Percentiles rank a stretch among this genome's conserved stretches.
Conservation (phyloP, 92 coral and sea anemone species). For the Epizoanthus stellaris region DNA sequence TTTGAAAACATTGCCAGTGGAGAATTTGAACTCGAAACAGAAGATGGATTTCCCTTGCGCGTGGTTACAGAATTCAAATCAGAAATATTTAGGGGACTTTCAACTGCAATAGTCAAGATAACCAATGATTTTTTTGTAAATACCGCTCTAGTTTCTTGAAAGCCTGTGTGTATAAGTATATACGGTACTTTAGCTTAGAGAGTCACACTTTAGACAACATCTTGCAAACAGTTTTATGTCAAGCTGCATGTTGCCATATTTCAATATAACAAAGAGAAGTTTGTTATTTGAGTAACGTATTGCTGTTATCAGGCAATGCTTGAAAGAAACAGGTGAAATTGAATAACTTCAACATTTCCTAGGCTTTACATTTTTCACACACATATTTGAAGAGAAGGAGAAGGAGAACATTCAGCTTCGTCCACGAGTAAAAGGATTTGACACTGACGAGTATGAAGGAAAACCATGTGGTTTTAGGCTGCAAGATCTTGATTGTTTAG, state of each 20-base stretch:
- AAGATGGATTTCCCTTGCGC: slow-evolving; percentile 14
- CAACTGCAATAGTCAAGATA: too few relatives aligned
- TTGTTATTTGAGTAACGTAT: slow-evolving; percentile 10
- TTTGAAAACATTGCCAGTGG: slow-evolving; percentile 7
- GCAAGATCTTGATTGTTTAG: too few relatives aligned
- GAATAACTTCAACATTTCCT: slow-evolving; percentile 26
- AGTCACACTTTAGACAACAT: too few relatives aligned
- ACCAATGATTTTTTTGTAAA: too few relatives aligned
- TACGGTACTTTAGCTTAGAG: too few relatives aligned
- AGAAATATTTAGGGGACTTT: too few relatives aligned
- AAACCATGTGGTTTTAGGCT: too few relatives aligned
- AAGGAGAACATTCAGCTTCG: background rate
- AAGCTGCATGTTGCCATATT: background rate
- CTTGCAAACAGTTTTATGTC: too few relatives aligned
- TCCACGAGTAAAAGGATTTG: background rate
- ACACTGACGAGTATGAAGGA: background rate
- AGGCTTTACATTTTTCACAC: slow-evolving; percentile 4
- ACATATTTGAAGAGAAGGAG: too few relatives aligned
- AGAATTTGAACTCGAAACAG: background rate
- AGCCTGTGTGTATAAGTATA: too few relatives aligned
- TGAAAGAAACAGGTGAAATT: slow-evolving; percentile 7
- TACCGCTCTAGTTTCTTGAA: too few relatives aligned
- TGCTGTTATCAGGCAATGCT: slow-evolving; percentile 11
- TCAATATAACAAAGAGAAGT: slow-evolving; percentile 14
- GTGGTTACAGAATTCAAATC: too few relatives aligned